Evolutionary conservation across 2,888 invertebrate genomes (phyloP), one percentile per base, ranked within the genome.

Genomic region (Linyphia triangularis): DNA sequence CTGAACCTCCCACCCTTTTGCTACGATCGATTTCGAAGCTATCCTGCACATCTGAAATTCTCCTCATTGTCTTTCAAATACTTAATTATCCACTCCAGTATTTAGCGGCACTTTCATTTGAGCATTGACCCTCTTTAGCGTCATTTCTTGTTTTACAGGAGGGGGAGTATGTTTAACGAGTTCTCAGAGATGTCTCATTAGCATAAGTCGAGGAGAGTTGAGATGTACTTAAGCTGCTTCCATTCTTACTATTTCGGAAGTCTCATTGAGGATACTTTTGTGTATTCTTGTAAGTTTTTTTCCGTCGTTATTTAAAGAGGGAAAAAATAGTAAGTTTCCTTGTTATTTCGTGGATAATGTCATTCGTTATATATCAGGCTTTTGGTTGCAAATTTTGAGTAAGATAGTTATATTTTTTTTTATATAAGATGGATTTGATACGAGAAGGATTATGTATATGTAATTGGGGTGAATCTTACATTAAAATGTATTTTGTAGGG

Each of bases 51-150:
- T 24, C 19, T 51, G 51, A 51, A 51, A n/a, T 51, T 51, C 51
- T n/a, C 51, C 63, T 61, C 75, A 63, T 77, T 77, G 77, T 77
- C 63, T 40, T 28, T 22, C 61, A 37, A 37, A 40, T 40, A 9
- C 16, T 61, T 77, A 77, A 77, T 77, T 77, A 77, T 77, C 13
- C 4, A 63, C 57, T 33, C 30, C 51, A 51, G 30, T n/a, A 33
- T 57, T 61, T 59, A 19, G 59, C 33, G 59, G 61, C 24, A 19
- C 3, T 7, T 75, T 77, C 59, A 24, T 63, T 40, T 77, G 77
- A 37, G 40, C 77, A 63, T 77, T 77, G 77, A 77, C 77, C 77
- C 26, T 40, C 40, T 77, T 77, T 77, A 26, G 61, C 13, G 51
- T 13, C 9, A n/a, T n/a, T n/a, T n/a, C n/a, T n/a, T n/a, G n/a